Percentiles rank a stretch among this genome's conserved stretches.
Evolutionary conservation across 2,797 vertebrate genomes (phyloP).

Genomic region (Squalus acanthias): DNA sequence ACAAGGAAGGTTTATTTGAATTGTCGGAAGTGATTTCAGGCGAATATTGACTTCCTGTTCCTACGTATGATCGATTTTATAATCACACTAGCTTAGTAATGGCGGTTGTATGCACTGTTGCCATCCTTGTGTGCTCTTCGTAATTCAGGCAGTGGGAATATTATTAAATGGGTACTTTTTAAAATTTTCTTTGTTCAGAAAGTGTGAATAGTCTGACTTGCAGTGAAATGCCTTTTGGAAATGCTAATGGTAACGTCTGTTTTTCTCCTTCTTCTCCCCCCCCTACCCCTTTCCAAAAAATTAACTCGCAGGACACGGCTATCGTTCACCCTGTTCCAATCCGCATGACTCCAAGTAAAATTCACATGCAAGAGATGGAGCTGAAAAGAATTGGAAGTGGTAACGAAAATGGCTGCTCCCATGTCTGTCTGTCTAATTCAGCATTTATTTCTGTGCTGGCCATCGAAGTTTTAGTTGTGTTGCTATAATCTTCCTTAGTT

Average conservation of each 20-base stretch:
- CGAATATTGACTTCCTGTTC: background rate
- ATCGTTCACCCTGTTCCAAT: slow-evolving; percentile 97
- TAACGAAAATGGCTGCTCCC: slow-evolving; percentile 51
- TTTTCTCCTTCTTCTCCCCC: background rate
- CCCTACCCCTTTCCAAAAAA: background rate
- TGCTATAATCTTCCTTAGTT: slow-evolving; percentile 5
- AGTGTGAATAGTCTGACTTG: background rate
- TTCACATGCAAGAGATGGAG: slow-evolving; percentile 99
- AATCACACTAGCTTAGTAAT: background rate
- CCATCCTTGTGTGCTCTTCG: background rate
- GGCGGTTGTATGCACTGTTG: background rate
- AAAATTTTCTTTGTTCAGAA: background rate
- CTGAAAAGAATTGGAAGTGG: slow-evolving; percentile 91
- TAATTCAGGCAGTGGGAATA: background rate
- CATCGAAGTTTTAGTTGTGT: background rate
- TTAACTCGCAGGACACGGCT: slow-evolving; percentile 78
- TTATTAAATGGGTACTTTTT: background rate
- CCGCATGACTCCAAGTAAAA: slow-evolving; percentile 98
- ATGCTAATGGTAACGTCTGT: background rate
- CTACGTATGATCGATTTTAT: background rate
- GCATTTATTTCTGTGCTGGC: background rate
- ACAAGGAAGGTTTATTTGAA: background rate
- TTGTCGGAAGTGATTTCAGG: background rate
- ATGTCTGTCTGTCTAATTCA: slow-evolving; percentile 19
- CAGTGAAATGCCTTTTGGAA: background rate